Evolutionary conservation across 64 coral and sea anemone species (phyloP).

Genomic region (Stylophora pistillata): DNA sequence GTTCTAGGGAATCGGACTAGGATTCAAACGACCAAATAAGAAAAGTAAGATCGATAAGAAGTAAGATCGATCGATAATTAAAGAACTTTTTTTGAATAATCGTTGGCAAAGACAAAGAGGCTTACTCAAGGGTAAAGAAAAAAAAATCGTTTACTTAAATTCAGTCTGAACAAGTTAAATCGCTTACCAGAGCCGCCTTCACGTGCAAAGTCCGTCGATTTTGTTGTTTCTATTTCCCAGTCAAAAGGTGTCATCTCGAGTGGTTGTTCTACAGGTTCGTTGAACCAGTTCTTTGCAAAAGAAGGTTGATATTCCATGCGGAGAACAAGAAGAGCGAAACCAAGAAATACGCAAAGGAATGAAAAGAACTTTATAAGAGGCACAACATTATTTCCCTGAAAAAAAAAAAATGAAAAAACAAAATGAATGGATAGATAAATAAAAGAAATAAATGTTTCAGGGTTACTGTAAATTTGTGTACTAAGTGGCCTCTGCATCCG

Average conservation of each 20-base stretch:
- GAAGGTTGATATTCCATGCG: slow-evolving; percentile 30
- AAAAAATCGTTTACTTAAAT: no score
- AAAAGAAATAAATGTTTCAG: no score
- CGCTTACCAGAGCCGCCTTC: slow-evolving; percentile 18
- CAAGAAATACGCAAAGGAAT: slow-evolving; percentile 16
- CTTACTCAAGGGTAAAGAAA: no score
- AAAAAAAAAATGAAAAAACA: not conserved
- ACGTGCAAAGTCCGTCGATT: not conserved
- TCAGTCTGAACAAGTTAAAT: not conserved
- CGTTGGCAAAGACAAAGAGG: no score
- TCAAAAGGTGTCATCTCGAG: not conserved
- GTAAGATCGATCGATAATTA: no score
- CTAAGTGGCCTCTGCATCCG: no score
- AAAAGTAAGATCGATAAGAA: no score
- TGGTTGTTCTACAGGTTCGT: not conserved
- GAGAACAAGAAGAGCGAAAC: slow-evolving; percentile 1
- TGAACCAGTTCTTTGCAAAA: slow-evolving; percentile 18
- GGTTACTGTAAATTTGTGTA: no score
- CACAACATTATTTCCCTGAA: slow-evolving; percentile 24
- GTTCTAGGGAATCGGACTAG: no score
- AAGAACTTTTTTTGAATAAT: no score
- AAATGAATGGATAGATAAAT: no score
- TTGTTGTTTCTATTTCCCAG: not conserved
- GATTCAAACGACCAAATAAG: no score
- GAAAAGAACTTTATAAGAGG: slow-evolving; percentile 37